These are phyloP conservation scores for Orthonevra nobilis DNA, from an alignment of 2,888 invertebrate genomes.

Conservation along the genomic window DNA sequence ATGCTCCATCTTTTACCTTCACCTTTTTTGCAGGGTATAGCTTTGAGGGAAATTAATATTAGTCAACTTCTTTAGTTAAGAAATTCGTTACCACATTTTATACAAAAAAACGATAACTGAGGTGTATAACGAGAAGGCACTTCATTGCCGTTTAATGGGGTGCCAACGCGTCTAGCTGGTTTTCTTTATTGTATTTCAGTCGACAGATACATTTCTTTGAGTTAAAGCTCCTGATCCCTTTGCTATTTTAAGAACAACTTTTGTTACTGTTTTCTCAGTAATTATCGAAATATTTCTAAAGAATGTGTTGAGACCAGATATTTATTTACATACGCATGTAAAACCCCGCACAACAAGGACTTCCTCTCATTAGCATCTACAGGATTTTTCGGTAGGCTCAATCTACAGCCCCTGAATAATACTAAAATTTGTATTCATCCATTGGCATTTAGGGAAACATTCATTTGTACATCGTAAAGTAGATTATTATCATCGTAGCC, in stretches of 20 bases:
- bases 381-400: not conserved
- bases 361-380: not conserved
- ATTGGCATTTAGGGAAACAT: conserved; percentile 60
- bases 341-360: not conserved
- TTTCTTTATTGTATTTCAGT: no score
- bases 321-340: not conserved
- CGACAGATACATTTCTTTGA: no score
- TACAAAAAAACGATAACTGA: no score
- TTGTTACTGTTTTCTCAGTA: conserved; percentile 16
- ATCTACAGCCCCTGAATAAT: conserved; percentile 48
- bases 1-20: conserved; percentile 47
- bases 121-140: no score
- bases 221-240: conserved; percentile 11
- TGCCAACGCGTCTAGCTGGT: no score
- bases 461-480: conserved; percentile 61
- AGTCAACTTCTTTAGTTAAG: no score
- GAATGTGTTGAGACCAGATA: conserved; percentile 17
- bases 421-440: conserved; percentile 61
- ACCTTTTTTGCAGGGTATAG: no score
- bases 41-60: no score
- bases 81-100: no score
- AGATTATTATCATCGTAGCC: conserved; percentile 54
- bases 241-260: conserved; percentile 31
- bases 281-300: conserved; percentile 29
- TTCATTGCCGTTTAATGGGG: no score